A percentile compares a stretch with the other conserved stretches of the same genome.
phyloP scores from a whole-genome alignment of 2,113 vertebrate species.

The Ellobius talpinus region DNA sequence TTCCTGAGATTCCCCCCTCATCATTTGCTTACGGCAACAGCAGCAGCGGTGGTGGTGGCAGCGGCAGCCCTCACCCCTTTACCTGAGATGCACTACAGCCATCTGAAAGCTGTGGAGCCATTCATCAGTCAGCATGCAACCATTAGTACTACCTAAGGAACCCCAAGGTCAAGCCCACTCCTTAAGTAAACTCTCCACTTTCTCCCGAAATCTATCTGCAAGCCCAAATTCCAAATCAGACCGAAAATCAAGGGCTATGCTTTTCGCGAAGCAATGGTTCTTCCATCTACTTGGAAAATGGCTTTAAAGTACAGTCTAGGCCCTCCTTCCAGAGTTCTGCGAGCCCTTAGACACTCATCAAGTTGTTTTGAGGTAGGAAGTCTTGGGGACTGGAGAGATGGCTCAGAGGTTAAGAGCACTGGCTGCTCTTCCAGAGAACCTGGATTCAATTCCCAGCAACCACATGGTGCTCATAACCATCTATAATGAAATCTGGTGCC shows the following conservation, averaged over 20 bases:
- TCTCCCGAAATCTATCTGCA: constrained; percentile 14
- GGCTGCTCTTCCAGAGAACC: neutral
- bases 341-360: neutral
- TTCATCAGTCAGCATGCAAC: neutral
- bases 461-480: neutral
- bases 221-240: constrained; percentile 49
- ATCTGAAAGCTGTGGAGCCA: neutral
- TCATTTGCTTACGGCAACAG: neutral
- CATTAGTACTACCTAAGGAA: neutral
- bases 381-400: neutral
- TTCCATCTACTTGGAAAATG: constrained; percentile 17
- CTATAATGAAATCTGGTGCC: neutral
- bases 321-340: neutral
- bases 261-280: constrained; percentile 49
- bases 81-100: neutral
- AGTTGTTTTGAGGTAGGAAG: neutral
- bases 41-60: neutral
- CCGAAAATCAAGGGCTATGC: neutral
- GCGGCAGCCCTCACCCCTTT: neutral
- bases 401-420: neutral
- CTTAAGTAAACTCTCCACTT: constrained; percentile 20
- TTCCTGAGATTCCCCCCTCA: neutral
- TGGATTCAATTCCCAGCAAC: neutral
- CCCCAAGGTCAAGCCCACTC: neutral
- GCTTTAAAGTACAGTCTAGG: constrained; percentile 4